phyloP scores from a whole-genome alignment of 1,140 invertebrate genomes.

The Zophobas atratus region DNA sequence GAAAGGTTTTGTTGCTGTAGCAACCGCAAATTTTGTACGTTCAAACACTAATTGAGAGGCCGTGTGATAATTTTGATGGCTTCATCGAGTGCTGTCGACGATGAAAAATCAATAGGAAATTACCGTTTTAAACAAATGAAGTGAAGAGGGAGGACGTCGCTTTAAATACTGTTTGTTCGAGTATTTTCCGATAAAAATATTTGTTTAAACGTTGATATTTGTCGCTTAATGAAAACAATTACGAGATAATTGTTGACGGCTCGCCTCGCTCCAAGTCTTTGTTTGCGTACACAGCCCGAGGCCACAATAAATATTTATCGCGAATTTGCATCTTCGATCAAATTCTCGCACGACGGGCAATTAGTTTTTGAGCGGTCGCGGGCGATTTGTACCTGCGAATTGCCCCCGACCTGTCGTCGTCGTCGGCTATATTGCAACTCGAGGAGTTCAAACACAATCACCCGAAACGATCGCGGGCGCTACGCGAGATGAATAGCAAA shows the following conservation, averaged over 20 bases:
- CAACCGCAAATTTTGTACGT: neutral
- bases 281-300: neutral
- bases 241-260: neutral
- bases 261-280: neutral
- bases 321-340: no score
- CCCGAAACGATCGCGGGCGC: neutral
- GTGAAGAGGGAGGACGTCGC: neutral
- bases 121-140: neutral
- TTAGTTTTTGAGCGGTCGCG: neutral
- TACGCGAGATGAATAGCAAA: constrained; percentile 2
- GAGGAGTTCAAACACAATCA: constrained; percentile 6
- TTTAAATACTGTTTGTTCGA: neutral
- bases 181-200: no score
- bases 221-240: neutral
- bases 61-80: neutral
- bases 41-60: neutral
- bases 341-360: neutral
- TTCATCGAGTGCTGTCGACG: neutral
- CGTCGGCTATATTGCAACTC: neutral
- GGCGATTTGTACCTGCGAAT: neutral
- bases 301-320: constrained; percentile 10
- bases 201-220: no score
- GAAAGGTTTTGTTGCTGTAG: neutral
- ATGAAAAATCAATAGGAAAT: constrained; percentile 1
- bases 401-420: neutral